Evolutionary conservation across 2,113 vertebrate species (phyloP).

Genomic region (Chionodraco myersi): DNA sequence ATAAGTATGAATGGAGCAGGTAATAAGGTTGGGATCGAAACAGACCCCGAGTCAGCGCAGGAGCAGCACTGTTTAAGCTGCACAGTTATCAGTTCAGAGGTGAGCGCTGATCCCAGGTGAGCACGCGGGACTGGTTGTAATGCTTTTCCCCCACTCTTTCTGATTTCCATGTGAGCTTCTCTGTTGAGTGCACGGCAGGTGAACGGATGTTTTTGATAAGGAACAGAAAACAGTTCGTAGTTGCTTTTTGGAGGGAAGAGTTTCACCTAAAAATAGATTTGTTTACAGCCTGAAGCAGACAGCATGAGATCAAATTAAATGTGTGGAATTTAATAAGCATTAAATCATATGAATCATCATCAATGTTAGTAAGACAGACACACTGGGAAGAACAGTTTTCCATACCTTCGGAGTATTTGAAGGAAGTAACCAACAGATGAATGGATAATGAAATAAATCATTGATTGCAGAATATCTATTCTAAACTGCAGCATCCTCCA

Average conservation of each 20-base stretch:
- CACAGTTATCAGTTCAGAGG: slow-evolving; percentile 70
- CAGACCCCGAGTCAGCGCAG: slow-evolving; percentile 67
- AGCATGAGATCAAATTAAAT: not conserved
- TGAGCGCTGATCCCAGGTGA: slow-evolving; percentile 61
- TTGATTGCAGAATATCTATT: not conserved
- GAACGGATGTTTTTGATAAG: slow-evolving; percentile 11
- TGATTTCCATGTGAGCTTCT: slow-evolving; percentile 29
- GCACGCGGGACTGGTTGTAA: slow-evolving; percentile 36
- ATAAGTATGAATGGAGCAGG: slow-evolving; percentile 74
- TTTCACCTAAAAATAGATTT: slow-evolving; percentile 8
- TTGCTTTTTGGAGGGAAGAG: not conserved
- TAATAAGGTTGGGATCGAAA: slow-evolving; percentile 75
- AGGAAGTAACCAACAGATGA: not conserved
- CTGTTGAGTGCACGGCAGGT: slow-evolving; percentile 16
- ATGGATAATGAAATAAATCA: not conserved
- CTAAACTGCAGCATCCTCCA: not conserved
- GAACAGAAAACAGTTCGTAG: not conserved
- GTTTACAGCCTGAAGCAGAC: not conserved
- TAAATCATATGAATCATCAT: not conserved
- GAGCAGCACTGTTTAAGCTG: slow-evolving; percentile 64
- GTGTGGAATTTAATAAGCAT: not conserved
- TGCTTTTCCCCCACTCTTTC: slow-evolving; percentile 19
- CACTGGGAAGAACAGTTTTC: not conserved
- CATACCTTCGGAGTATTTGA: not conserved
- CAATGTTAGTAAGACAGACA: not conserved